phyloP scores from a whole-genome alignment of 2,888 invertebrate genomes.

The Azorinus chamasolen region DNA sequence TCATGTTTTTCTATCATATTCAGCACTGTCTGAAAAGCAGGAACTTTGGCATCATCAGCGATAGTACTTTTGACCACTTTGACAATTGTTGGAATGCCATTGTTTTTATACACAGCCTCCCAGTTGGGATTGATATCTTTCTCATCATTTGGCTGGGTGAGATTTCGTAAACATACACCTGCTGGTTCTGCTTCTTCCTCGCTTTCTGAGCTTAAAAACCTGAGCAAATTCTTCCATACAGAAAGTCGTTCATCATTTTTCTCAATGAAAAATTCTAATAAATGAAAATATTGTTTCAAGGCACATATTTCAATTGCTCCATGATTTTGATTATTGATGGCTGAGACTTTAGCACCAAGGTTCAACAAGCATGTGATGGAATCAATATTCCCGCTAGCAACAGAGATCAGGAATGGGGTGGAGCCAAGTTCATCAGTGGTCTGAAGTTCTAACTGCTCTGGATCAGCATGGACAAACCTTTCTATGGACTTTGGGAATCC shows the following conservation, averaged over 20 bases:
- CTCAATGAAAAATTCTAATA: conserved; percentile 81
- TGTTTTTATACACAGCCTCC: conserved; percentile 77
- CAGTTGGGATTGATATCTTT: conserved; percentile 80
- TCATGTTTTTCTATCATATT: conserved; percentile 79
- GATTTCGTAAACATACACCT: conserved; percentile 77
- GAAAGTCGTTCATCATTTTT: conserved; percentile 76
- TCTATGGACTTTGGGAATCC: conserved; percentile 85
- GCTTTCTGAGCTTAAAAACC: conserved; percentile 78
- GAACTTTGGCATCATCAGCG: conserved; percentile 79
- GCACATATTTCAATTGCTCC: conserved; percentile 85
- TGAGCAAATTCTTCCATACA: conserved; percentile 83
- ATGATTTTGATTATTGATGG: conserved; percentile 81
- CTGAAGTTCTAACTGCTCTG: conserved; percentile 82
- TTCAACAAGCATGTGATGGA: conserved; percentile 80
- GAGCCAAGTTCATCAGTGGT: conserved; percentile 82
- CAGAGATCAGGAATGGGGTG: conserved; percentile 85
- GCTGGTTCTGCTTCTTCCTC: conserved; percentile 83
- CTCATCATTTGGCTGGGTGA: conserved; percentile 73
- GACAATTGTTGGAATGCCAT: conserved; percentile 80
- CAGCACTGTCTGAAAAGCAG: conserved; percentile 78
- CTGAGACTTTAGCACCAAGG: conserved; percentile 81
- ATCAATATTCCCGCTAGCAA: conserved; percentile 80
- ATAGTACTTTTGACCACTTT: conserved; percentile 79
- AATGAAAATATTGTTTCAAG: conserved; percentile 76
- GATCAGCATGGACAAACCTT: conserved; percentile 81